Evolutionary conservation across 2,797 vertebrate species (phyloP).

Genomic region (Chiroxiphia lanceolata): DNA sequence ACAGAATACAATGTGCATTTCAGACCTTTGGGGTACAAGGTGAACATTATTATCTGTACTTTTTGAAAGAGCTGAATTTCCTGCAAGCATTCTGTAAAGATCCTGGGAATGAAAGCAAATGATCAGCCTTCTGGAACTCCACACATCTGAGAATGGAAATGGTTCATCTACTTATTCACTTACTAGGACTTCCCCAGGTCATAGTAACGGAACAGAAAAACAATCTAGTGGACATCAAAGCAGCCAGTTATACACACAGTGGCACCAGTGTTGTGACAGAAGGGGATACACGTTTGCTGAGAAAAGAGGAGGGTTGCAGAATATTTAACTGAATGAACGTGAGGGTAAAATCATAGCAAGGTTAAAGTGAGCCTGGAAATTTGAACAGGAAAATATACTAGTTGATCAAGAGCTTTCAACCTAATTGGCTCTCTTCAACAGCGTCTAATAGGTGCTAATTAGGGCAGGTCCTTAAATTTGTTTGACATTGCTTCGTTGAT

Average conservation of each 20-base stretch:
- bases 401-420: not conserved
- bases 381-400: not conserved
- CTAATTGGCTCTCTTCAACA: not conserved
- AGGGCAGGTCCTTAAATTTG: not conserved
- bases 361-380: not conserved
- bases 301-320: not conserved
- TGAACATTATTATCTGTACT: not conserved
- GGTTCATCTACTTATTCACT: not conserved
- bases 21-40: not conserved
- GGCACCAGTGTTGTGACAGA: not conserved
- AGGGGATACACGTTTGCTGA: not conserved
- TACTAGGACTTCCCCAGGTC: not conserved
- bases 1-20: not conserved
- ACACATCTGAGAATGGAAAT: accelerated
- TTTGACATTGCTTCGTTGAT: not conserved
- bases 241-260: not conserved
- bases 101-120: not conserved
- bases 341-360: not conserved
- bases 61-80: not conserved
- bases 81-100: not conserved
- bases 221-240: not conserved
- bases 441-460: not conserved
- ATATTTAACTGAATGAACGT: not conserved
- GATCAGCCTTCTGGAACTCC: not conserved
- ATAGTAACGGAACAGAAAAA: not conserved